Evolutionary conservation across 2,113 vertebrate species (phyloP), one percentile per base, ranked within the genome.

Genomic region (Megatriorchis doriae): DNA sequence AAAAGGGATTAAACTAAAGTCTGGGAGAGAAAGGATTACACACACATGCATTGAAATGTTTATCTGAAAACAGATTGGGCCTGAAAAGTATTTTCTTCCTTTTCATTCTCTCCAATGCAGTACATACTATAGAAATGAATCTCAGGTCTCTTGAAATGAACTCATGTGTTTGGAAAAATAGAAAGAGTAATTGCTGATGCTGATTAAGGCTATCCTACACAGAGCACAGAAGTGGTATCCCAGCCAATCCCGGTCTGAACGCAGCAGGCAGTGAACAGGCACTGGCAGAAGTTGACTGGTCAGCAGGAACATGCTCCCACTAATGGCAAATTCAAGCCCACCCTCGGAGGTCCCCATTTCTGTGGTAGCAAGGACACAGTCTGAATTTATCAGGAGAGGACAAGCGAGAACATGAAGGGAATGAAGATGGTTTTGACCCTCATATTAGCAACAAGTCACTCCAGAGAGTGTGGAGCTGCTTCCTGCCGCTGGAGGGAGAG

Each of bases 1-100:
- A 94, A 97, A 86, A 95, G 88, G 97, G 97, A 97, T 97, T 97
- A 98, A 96, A 65, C 73, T 81, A 94, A 97, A 98, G 90, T 94
- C 95, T 96, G 92, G 72, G 91, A 97, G 81, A 97, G 94, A 97
- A 97, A 97, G 96, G 97, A 96, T 97, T 96, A 96, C 79, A 92
- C 63, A 23, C 63, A 45, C 91, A 18, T 48, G 9, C 77, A 95
- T 36, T 94, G 83, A 97, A 95, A 89, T 75, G 79, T 96, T 96
- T 97, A 81, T 94, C 94, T 97, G 96, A 97, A 98, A 96, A 95
- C 79, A 94, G 56, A 92, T 12, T n/a, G 84, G 61, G 42, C 73
- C 95, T 90, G 81, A 95, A 92, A 88, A 52, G 74, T 91, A 81
- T 86, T 95, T 94, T 97, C 94, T 71, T 86, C 74, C 88, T 96